Base-by-base conservation (phyloP, 2,888 invertebrate species). In the Lampropteryx suffumata region DNA sequence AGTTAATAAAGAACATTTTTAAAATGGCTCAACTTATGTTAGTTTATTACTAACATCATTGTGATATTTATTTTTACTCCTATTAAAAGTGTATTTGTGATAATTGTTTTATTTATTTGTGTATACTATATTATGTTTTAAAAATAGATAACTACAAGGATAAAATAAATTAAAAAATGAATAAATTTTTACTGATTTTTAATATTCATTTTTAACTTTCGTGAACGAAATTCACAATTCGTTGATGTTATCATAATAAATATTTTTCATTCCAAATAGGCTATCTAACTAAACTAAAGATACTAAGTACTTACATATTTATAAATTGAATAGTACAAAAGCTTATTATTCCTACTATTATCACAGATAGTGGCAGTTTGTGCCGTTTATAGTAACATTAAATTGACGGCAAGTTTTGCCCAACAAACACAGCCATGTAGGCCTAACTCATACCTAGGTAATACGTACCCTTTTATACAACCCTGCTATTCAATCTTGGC, bases 301-400 rank as follows among this genome's bases (percentile, higher is more conserved):
- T 56, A 52, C 49, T 61, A 58, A 59, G 56, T 59, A 61, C n/a
- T n/a, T n/a, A n/a, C 57, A 62, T 62, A 60, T 60, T 62, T 62
- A 60, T 62, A 60, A 52, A 55, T 50, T 48, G 48, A 55, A 57
- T 62, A 62, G 52, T 62, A 62, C 62, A 82, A 74, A 73, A 67
- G 62, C 76, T 73, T 66, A 67, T 67, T 72, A 73, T 73, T 73
- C 84, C 84, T 88, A 88, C 76, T 73, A 74, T 84, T 89, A 90
- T 90, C 89, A 90, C 89, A 90, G 89, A 85, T 88, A 71, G 72
- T 67, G 87, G 88, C 89, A 79, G 47, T 56, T 69, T 64, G 61
- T 76, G 86, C 88, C 88, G 69, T 74, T 73, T 65, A 76, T 76
- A 79, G 71, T 79, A 75, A 76, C 76, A 76, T 76, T 76, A 82